phyloP scores from a whole-genome alignment of 2,797 vertebrate species.

The Chloroceryle inda region DNA sequence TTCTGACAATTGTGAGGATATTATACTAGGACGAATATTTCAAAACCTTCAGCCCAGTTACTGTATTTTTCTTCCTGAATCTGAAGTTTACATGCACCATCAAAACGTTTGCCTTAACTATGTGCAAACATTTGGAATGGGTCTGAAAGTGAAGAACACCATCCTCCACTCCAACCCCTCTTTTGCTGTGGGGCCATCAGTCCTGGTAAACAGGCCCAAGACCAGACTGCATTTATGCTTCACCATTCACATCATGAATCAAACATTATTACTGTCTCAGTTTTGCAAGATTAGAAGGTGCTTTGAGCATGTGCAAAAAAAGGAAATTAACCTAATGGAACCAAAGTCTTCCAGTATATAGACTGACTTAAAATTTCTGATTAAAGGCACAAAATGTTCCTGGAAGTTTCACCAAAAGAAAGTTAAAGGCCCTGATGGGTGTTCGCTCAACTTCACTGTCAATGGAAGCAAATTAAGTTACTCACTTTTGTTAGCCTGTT shows the following conservation, averaged over 20 bases:
- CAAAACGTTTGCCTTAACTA: background rate
- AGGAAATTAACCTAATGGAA: background rate
- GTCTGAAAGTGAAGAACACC: background rate
- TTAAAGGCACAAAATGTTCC: background rate
- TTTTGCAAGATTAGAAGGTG: background rate
- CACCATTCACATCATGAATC: background rate
- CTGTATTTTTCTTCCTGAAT: background rate
- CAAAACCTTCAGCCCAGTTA: background rate
- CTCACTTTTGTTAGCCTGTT: background rate
- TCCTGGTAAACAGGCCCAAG: background rate
- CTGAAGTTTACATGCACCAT: background rate
- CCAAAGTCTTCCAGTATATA: background rate
- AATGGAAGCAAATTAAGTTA: background rate
- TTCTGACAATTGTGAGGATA: background rate
- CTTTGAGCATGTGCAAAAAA: background rate
- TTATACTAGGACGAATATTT: background rate
- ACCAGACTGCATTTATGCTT: background rate
- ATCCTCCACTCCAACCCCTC: rapidly evolving
- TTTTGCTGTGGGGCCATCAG: background rate
- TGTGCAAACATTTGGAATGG: background rate
- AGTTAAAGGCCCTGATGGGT: background rate
- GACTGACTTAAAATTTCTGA: background rate
- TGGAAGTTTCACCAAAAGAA: background rate
- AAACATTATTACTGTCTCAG: background rate
- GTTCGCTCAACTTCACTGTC: background rate